Base-by-base conservation (phyloP, 2,113 vertebrate genomes). In the Embiotoca jacksoni region DNA sequence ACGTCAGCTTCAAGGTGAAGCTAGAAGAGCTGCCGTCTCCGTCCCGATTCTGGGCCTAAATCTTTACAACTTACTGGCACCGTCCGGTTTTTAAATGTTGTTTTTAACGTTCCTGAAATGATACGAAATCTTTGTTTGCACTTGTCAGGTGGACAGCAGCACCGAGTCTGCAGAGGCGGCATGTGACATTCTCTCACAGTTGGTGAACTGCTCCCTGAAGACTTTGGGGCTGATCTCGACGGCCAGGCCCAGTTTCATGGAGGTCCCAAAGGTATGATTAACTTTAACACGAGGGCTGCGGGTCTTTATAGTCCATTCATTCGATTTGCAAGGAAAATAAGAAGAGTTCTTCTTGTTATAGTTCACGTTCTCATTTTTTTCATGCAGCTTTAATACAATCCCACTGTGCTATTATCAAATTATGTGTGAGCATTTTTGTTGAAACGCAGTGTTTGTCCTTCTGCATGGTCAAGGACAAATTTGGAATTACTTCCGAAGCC, bases 191-290 rank as follows among this genome's bases (percentile, higher is more conserved):
- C 95, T 98, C 47, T 98, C 97, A 2, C 97, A 98, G 83, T 93
- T 98, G 88, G 97, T 98, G 80, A 98, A 98, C 37, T 98, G 97
- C 76, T 98, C 97, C 52, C 94, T 98, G 77, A 98, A 98, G 94
- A 98, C 97, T 37, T 95, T 98, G 84, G 97, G 97, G 76, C 95
- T 98, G 84, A 98, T 98, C 91, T 99, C 98, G 58, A 99, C 98
- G 33, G 98, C 98, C 73, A 95, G 97, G 63, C 98, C 98, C 87
- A 99, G 98, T 89, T 99, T 99, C 93, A 98, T 99, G 97, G 98
- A 99, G 92, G 95, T 99, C 89, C 97, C 97, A 82, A 99, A 99
- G 97, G 97, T 99, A 96, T 46, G 65, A 59, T 37, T 23, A 65
- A n/a, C 49, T 37, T 5, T 35, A 3, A 36, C 31, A 46, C 0